Percentiles rank a stretch among this genome's conserved stretches.
Evolutionary conservation across 1,140 invertebrate species (phyloP).

Genomic region (Aplysia californica): DNA sequence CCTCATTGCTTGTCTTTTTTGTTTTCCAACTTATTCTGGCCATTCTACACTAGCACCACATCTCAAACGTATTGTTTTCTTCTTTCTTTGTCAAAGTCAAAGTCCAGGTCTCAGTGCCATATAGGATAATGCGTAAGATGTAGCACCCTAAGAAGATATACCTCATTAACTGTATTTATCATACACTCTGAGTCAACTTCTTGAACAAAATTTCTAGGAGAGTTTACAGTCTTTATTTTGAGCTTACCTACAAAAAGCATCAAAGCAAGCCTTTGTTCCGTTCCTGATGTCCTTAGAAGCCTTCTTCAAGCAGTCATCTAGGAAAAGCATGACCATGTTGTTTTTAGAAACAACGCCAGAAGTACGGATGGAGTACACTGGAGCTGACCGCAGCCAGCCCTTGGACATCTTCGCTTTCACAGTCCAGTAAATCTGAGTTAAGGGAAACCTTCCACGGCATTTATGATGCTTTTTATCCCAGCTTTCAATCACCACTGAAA

Average conservation of each 20-base stretch:
- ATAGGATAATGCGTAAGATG: too few relatives aligned
- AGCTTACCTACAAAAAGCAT: constrained; percentile 9
- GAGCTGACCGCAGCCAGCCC: background rate
- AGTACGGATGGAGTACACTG: background rate
- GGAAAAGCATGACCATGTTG: background rate
- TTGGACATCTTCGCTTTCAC: constrained; percentile 27
- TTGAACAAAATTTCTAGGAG: too few relatives aligned
- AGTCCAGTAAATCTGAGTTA: constrained; percentile 51
- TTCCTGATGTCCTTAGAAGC: background rate
- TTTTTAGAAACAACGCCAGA: background rate
- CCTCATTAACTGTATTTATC: too few relatives aligned
- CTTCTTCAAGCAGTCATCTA: background rate
- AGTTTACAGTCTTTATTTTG: too few relatives aligned
- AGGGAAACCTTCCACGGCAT: constrained; percentile 36
- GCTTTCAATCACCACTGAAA: constrained; percentile 1
- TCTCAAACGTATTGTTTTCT: too few relatives aligned
- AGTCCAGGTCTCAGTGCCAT: too few relatives aligned
- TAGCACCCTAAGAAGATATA: too few relatives aligned
- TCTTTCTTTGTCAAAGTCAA: too few relatives aligned
- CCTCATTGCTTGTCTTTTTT: too few relatives aligned
- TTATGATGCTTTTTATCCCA: background rate
- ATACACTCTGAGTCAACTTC: too few relatives aligned
- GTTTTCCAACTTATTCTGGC: too few relatives aligned
- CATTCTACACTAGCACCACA: too few relatives aligned
- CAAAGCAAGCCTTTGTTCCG: constrained; percentile 5